These are phyloP conservation scores for Idaea biselata DNA, from an alignment of 2,888 invertebrate genomes.

Conservation along the genomic window DNA sequence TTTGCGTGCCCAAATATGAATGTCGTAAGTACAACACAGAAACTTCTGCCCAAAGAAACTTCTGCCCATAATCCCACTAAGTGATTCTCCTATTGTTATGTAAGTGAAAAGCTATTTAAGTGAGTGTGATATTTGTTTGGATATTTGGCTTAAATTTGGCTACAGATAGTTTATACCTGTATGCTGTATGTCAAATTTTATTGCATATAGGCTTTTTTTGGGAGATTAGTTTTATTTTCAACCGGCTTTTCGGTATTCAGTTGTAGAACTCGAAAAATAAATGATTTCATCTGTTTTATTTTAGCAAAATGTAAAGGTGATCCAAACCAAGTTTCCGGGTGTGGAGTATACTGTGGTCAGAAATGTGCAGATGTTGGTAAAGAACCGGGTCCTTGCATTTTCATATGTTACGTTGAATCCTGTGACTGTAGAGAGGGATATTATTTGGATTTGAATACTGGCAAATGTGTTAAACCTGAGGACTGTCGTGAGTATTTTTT, in stretches of 20 bases:
- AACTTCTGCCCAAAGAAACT: too few species aligned
- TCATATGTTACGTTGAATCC: slow-evolving; percentile 22
- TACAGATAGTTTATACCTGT: too few species aligned
- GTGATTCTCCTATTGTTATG: too few species aligned
- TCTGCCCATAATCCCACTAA: too few species aligned
- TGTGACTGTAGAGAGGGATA: slow-evolving; percentile 37
- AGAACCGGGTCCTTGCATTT: slow-evolving; percentile 15
- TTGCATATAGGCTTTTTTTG: too few species aligned
- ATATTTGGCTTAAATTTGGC: too few species aligned
- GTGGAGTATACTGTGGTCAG: slow-evolving; percentile 31
- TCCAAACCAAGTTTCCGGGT: slow-evolving; percentile 24
- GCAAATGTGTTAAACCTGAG: slow-evolving; percentile 25
- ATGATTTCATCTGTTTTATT: not conserved
- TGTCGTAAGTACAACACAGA: slow-evolving; percentile 28
- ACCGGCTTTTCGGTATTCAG: too few species aligned
- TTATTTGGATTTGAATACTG: slow-evolving; percentile 27
- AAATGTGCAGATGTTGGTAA: slow-evolving; percentile 28
- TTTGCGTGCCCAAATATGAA: slow-evolving; percentile 33
- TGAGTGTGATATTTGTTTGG: too few species aligned
- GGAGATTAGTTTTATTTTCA: too few species aligned
- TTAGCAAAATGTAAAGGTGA: slow-evolving; percentile 29
- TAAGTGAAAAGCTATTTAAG: too few species aligned
- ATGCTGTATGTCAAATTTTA: too few species aligned
- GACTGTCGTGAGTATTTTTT: slow-evolving; percentile 31
- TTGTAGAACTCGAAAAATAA: too few species aligned